These are phyloP conservation scores for Stegostoma tigrinum DNA, from an alignment of 2,113 vertebrate genomes.

Conservation along the genomic window DNA sequence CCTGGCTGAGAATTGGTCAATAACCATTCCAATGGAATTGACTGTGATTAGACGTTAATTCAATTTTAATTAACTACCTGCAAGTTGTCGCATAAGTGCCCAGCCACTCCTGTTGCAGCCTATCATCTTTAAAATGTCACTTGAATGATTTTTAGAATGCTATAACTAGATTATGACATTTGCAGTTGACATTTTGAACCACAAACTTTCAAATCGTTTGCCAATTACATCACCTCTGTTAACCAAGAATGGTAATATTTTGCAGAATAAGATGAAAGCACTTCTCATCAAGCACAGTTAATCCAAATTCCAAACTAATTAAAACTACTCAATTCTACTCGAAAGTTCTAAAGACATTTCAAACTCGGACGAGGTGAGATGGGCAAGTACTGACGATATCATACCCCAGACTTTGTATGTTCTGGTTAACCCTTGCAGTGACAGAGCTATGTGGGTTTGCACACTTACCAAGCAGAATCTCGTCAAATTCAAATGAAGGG, in stretches of 20 bases:
- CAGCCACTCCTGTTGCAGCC: not conserved
- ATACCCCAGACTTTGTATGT: too few species aligned
- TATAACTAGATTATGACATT: not conserved
- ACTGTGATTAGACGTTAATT: not conserved
- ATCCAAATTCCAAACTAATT: conserved; percentile 35
- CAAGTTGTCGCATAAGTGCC: not conserved
- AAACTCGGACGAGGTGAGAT: not conserved
- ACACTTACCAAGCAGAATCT: not conserved
- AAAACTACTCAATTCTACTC: not conserved
- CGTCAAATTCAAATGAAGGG: too few species aligned
- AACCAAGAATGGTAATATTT: conserved; percentile 16
- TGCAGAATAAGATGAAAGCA: not conserved
- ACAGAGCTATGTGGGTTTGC: too few species aligned
- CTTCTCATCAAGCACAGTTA: not conserved
- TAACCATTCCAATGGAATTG: not conserved
- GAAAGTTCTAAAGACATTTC: not conserved
- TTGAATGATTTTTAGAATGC: not conserved
- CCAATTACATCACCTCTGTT: not conserved
- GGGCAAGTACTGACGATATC: not conserved
- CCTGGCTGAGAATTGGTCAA: not conserved
- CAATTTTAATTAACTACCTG: not conserved
- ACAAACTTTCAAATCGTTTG: not conserved
- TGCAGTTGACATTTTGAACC: not conserved
- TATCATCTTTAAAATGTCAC: not conserved
- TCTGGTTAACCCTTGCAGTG: not conserved